Base-by-base conservation (phyloP, 2,113 vertebrate genomes). In the Phaethornis superciliosus region DNA sequence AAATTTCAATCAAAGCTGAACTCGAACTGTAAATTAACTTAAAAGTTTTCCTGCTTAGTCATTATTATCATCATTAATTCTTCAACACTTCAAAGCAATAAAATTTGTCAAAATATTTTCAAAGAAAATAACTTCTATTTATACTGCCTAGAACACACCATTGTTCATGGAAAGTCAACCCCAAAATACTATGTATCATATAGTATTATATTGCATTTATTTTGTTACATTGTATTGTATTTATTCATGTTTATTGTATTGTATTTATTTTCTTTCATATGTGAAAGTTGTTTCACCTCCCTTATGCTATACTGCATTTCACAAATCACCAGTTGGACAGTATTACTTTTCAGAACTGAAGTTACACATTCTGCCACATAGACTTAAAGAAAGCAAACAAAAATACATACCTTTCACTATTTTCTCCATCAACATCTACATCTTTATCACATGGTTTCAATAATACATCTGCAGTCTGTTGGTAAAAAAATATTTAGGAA, bases 381-480 rank as follows among this genome's bases (percentile, higher is more conserved):
- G n/a, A 54, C 19, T 30, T 26, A 69, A 35, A 69, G n/a, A 35
- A 69, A 64, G 76, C 30, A 77, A 51, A 78, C 88, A 75, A 64
- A 94, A 95, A 79, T 88, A 80, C 96, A 52, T 94, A 99, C 99
- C 98, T 98, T 97, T 98, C 97, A 95, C 98, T 97, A 95, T 98
- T 98, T 96, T 98, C 98, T 89, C 96, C 96, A 91, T 98, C 97
- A 85, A 94, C 89, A 94, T 98, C 98, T 89, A 97, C 94, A 91
- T 98, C 98, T 98, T 98, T 98, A 94, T 97, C 96, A 59, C 97
- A 98, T 63, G 97, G 97, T 92, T 99, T 98, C 97, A 99, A 92
- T 79, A 98, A 93, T 67, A 98, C 30, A 5, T 95, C 98, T 96
- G 94, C 81, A 96, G 96, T 37, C 98, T 98, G 95, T 62, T 85